Evolutionary conservation across 1,140 invertebrate genomes (phyloP).

Genomic region (Papilio machaon): DNA sequence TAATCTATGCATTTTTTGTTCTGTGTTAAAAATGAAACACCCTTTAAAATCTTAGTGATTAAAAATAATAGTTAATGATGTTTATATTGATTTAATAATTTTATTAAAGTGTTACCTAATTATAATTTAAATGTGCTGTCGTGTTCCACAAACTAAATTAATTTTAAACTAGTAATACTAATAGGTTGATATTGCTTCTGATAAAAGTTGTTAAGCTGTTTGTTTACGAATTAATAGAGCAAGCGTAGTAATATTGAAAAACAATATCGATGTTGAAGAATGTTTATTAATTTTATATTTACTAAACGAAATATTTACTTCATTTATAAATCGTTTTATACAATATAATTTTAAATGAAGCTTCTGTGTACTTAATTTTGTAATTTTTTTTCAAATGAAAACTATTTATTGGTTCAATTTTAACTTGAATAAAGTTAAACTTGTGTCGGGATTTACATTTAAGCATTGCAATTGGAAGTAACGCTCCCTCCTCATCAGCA

Average conservation of each 20-base stretch:
- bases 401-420: too few species aligned
- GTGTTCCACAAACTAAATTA: not conserved
- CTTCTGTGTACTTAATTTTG: too few species aligned
- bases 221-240: not conserved
- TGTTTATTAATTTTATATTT: not conserved
- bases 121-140: not conserved
- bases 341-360: too few species aligned
- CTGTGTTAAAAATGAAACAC: too few species aligned
- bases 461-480: too few species aligned
- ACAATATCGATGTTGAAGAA: not conserved
- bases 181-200: not conserved
- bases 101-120: not conserved
- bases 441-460: too few species aligned
- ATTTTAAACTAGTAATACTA: not conserved
- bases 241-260: not conserved
- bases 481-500: too few species aligned
- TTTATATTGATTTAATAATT: not conserved
- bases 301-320: not conserved
- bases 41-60: too few species aligned
- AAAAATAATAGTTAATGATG: not conserved
- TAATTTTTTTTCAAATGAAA: too few species aligned
- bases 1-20: too few species aligned
- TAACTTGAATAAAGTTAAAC: too few species aligned
- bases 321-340: not conserved
- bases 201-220: slow-evolving; percentile 24